A percentile compares a stretch with the other conserved stretches of the same genome.
These are phyloP conservation scores for Muscicapa striata DNA, from an alignment of 2,797 vertebrate species.

Conservation along the genomic window DNA sequence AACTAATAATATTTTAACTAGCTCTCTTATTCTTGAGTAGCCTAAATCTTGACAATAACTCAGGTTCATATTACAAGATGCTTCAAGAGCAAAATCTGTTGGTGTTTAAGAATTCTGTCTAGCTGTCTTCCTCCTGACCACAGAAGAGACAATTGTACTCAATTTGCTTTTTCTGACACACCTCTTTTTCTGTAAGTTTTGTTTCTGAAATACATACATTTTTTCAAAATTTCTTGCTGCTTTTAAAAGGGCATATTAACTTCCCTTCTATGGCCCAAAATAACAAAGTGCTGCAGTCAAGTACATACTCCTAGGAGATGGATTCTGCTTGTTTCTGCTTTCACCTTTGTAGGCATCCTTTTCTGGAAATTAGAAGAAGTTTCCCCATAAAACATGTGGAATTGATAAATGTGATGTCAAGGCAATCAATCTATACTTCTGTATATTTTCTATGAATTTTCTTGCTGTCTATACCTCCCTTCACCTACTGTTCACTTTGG, in stretches of 20 bases:
- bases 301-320: neutral
- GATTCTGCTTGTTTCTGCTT: neutral
- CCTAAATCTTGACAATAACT: neutral
- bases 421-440: neutral
- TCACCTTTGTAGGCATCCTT: conserved; percentile 27
- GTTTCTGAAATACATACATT: neutral
- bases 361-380: conserved; percentile 13
- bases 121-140: neutral
- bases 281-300: neutral
- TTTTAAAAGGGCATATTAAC: neutral
- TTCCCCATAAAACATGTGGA: neutral
- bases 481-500: neutral
- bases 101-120: neutral
- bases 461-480: neutral
- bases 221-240: neutral
- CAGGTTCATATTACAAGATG: neutral
- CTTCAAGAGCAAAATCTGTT: neutral
- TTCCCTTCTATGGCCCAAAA: neutral
- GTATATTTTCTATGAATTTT: neutral
- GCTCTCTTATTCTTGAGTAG: neutral
- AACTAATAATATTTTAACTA: neutral
- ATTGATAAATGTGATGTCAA: conserved; percentile 17
- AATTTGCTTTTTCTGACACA: neutral
- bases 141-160: neutral
- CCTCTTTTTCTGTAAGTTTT: neutral